phyloP scores from a whole-genome alignment of 2,888 invertebrate species.

The Saturnia pavonia region DNA sequence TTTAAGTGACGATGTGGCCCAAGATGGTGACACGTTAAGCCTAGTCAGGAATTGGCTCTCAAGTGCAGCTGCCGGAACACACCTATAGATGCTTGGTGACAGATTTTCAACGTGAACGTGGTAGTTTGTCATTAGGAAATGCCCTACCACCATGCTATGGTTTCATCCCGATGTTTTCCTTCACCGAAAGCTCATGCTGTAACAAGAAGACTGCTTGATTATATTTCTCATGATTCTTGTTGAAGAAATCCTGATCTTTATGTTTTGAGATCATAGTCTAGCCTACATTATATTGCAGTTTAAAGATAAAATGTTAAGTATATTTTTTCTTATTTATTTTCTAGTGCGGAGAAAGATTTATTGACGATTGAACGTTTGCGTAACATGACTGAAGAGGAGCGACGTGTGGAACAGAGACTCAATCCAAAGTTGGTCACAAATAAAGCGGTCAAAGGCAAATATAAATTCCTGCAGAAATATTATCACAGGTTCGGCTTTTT shows the following conservation, averaged over 20 bases:
- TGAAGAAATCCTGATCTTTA: background rate
- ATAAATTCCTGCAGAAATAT: conserved; percentile 99
- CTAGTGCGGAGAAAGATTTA: conserved; percentile 92
- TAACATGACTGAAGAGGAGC: conserved; percentile 97
- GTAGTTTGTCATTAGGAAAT: too few species aligned
- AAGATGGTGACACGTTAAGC: too few species aligned
- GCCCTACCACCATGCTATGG: too few species aligned
- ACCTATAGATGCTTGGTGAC: too few species aligned
- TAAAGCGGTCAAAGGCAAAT: conserved; percentile 97
- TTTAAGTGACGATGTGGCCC: too few species aligned
- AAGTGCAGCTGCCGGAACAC: too few species aligned
- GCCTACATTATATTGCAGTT: background rate
- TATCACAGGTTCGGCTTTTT: conserved; percentile 87
- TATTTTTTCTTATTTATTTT: conserved; percentile 36
- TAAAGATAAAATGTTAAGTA: background rate
- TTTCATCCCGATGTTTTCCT: too few species aligned
- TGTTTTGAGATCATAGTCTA: background rate
- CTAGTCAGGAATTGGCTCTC: too few species aligned
- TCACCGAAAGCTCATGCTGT: too few species aligned
- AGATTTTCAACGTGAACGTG: too few species aligned
- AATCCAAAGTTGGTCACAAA: conserved; percentile 97
- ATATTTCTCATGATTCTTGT: background rate
- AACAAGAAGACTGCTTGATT: background rate
- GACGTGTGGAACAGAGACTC: conserved; percentile 91
- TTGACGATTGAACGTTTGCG: conserved; percentile 94